Conservation (phyloP, 2,113 vertebrate species). For the Pseudorectes ferrugineus region DNA sequence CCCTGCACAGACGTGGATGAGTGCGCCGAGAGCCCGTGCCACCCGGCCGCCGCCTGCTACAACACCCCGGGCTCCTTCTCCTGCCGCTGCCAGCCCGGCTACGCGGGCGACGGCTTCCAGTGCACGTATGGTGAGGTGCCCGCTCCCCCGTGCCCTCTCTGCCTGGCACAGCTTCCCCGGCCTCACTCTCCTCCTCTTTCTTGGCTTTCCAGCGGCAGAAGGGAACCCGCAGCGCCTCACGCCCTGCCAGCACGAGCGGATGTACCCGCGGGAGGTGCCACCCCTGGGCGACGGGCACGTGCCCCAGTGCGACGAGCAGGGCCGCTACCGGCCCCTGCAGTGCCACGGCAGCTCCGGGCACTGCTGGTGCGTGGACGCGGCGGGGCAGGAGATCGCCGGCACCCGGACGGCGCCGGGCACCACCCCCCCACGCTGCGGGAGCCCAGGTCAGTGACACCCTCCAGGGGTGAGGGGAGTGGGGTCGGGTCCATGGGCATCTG, state of each 20-base stretch:
- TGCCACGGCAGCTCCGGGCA: constrained; percentile 80
- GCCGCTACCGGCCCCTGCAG: constrained; percentile 77
- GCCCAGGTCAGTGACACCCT: constrained; percentile 64
- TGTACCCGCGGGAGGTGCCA: neutral
- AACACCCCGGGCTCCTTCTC: constrained; percentile 76
- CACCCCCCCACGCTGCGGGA: constrained; percentile 52
- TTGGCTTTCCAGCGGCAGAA: neutral
- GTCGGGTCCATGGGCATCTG: fast-evolving
- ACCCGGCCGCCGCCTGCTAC: constrained; percentile 75
- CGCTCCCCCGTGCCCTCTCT: fast-evolving
- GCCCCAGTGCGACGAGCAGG: constrained; percentile 80
- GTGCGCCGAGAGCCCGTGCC: constrained; percentile 79
- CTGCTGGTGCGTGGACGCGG: constrained; percentile 83
- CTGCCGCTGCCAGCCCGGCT: constrained; percentile 81
- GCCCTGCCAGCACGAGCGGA: constrained; percentile 68
- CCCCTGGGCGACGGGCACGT: neutral
- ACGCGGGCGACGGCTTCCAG: constrained; percentile 82
- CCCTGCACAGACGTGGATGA: constrained; percentile 74
- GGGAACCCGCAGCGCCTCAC: constrained; percentile 33
- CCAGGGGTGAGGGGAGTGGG: fast-evolving
- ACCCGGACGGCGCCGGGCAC: constrained; percentile 72
- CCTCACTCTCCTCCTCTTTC: neutral
- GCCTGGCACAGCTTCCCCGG: neutral
- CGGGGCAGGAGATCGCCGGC: constrained; percentile 74
- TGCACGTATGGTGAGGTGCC: constrained; percentile 76